phyloP scores from a whole-genome alignment of 1,140 invertebrate genomes.

The Drosophila pachea region DNA sequence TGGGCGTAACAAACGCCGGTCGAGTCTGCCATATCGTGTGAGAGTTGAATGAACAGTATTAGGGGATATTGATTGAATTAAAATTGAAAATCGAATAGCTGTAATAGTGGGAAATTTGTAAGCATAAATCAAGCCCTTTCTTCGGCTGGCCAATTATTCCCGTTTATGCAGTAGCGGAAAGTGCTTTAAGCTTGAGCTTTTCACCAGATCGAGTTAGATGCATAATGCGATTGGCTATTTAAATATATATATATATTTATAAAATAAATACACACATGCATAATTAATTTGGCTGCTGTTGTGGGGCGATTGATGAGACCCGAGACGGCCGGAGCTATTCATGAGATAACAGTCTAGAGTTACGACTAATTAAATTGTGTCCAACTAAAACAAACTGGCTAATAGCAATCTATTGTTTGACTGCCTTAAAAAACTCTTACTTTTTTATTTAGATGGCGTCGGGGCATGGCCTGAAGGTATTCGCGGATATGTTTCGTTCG shows the following conservation, averaged over 20 bases:
- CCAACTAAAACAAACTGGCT: conserved; percentile 41
- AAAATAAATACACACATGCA: conserved; percentile 46
- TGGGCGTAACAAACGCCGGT: too few relatives aligned
- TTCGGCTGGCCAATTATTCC: too few relatives aligned
- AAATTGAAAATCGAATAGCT: too few relatives aligned
- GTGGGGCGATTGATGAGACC: conserved; percentile 35
- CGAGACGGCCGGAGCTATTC: conserved; percentile 55
- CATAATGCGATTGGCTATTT: too few relatives aligned
- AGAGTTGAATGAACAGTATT: too few relatives aligned
- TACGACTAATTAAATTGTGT: conserved; percentile 67
- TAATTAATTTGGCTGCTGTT: conserved; percentile 53
- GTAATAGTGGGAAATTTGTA: too few relatives aligned
- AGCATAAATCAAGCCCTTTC: too few relatives aligned
- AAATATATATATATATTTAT: background rate
- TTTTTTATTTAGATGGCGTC: conserved; percentile 40
- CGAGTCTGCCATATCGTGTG: too few relatives aligned
- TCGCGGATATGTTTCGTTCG: conserved; percentile 3
- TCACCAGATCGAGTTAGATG: background rate
- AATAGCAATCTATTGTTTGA: conserved; percentile 56
- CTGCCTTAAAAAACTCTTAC: conserved; percentile 56
- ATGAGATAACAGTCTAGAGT: conserved; percentile 62
- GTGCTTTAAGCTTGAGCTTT: background rate
- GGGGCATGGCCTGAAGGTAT: conserved; percentile 11
- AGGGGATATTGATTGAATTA: too few relatives aligned
- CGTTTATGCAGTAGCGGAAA: background rate